Evolutionary conservation across 1,140 invertebrate species (phyloP).

Genomic region (Matsumurasca onukii): DNA sequence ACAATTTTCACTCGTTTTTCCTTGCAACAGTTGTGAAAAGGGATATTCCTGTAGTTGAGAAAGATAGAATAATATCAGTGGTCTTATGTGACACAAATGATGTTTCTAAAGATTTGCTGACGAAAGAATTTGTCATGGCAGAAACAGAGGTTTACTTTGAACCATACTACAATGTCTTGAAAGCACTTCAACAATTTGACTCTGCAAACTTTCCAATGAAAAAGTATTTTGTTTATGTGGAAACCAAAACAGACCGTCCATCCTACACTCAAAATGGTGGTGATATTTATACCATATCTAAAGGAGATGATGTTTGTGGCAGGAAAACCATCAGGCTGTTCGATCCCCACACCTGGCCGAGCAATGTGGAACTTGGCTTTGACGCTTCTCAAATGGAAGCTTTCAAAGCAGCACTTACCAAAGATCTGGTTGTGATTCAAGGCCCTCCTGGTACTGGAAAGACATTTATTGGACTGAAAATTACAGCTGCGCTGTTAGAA

Average conservation of each 20-base stretch:
- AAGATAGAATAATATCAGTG: conserved; percentile 55
- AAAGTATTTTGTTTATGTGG: conserved; percentile 59
- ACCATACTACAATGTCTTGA: conserved; percentile 63
- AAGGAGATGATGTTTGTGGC: neutral
- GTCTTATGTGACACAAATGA: conserved; percentile 9
- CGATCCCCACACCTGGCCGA: conserved; percentile 49
- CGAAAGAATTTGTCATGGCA: conserved; percentile 57
- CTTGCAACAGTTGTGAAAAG: conserved; percentile 60
- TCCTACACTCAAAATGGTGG: conserved; percentile 13
- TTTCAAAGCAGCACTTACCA: conserved; percentile 57
- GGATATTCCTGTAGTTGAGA: conserved; percentile 53
- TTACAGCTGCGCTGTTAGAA: conserved; percentile 59
- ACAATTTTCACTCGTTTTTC: conserved; percentile 64
- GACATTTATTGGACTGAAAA: conserved; percentile 70
- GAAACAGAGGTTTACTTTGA: conserved; percentile 68
- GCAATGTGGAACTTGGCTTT: conserved; percentile 48
- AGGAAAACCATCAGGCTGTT: conserved; percentile 37
- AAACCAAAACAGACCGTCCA: conserved; percentile 36
- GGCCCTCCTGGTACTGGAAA: conserved; percentile 80
- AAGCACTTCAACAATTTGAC: conserved; percentile 56
- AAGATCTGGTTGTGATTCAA: conserved; percentile 74
- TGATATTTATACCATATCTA: conserved; percentile 11
- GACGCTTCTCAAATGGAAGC: conserved; percentile 61
- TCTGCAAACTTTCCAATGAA: conserved; percentile 60
- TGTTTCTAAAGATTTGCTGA: neutral